Evolutionary conservation across 2,797 vertebrate genomes (phyloP).

Genomic region (Eupleurogrammus muticus): DNA sequence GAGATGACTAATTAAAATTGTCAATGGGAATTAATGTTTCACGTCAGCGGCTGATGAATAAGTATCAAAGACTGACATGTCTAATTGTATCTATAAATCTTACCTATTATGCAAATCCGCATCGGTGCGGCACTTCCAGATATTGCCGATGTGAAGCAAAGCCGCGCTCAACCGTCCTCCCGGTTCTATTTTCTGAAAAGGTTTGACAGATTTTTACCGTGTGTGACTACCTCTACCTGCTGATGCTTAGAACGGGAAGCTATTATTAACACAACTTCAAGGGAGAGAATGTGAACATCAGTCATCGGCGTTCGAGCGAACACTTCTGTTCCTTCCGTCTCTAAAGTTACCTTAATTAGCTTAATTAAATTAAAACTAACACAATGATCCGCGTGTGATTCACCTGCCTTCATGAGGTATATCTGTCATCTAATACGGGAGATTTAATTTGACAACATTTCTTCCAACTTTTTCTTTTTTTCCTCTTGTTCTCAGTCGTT

Average conservation of each 20-base stretch:
- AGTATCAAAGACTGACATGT: conserved; percentile 62
- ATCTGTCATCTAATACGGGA: too few relatives aligned
- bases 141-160: conserved; percentile 17
- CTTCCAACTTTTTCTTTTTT: too few relatives aligned
- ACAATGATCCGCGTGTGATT: too few relatives aligned
- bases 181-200: not conserved
- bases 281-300: not conserved
- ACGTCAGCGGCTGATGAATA: conserved; percentile 74
- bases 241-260: not conserved
- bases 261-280: conserved; percentile 13
- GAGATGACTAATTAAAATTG: conserved; percentile 74
- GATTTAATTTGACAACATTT: too few relatives aligned
- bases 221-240: not conserved
- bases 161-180: not conserved
- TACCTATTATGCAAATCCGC: conserved; percentile 27
- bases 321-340: not conserved
- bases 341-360: conserved; percentile 8
- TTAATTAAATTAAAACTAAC: not conserved
- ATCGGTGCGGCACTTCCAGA: conserved; percentile 40
- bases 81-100: conserved; percentile 54
- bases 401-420: too few relatives aligned
- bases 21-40: conserved; percentile 71
- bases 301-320: not conserved
- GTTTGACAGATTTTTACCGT: not conserved
- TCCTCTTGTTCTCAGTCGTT: too few relatives aligned